These are phyloP conservation scores for Oryzias melastigma DNA, from an alignment of 2,113 vertebrate species.

Conservation along the genomic window DNA sequence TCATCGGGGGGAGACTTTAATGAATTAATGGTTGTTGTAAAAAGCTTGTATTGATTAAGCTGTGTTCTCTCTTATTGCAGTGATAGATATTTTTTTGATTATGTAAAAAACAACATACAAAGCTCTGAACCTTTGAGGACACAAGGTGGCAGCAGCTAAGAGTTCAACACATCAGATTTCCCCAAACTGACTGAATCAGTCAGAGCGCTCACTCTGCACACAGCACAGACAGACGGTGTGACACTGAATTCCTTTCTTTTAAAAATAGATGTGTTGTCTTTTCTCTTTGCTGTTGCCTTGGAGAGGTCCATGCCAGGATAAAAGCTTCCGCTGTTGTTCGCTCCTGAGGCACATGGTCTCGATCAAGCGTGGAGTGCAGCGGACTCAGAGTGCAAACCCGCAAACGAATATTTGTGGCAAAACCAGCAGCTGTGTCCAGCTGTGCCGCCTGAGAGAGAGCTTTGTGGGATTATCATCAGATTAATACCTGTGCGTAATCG, in stretches of 20 bases:
- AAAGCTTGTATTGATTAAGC: no score
- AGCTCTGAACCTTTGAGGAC: slow-evolving; percentile 14
- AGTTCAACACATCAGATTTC: slow-evolving; percentile 7
- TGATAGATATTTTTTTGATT: background rate
- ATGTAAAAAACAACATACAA: background rate
- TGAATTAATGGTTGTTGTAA: no score
- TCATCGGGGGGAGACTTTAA: no score
- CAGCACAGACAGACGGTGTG: slow-evolving; percentile 33
- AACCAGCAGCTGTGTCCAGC: slow-evolving; percentile 57
- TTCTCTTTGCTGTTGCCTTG: slow-evolving; percentile 82
- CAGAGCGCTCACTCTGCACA: slow-evolving; percentile 6
- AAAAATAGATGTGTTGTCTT: slow-evolving; percentile 90
- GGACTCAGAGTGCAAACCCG: slow-evolving; percentile 19
- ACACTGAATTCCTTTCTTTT: slow-evolving; percentile 79
- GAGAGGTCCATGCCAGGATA: slow-evolving; percentile 79
- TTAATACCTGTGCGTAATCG: slow-evolving; percentile 56
- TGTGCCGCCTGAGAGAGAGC: slow-evolving; percentile 59
- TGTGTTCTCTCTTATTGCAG: no score
- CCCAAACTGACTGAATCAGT: slow-evolving; percentile 45
- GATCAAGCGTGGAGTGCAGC: slow-evolving; percentile 42
- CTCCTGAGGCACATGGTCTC: slow-evolving; percentile 57
- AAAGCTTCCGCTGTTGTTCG: slow-evolving; percentile 64
- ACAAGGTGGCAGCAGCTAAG: slow-evolving; percentile 61
- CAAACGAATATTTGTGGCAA: slow-evolving; percentile 53
- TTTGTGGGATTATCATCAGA: slow-evolving; percentile 72